Percentiles rank a stretch among this genome's conserved stretches.
Evolutionary conservation across 2,888 invertebrate genomes (phyloP).

Genomic region (Heterodera filipjevi): DNA sequence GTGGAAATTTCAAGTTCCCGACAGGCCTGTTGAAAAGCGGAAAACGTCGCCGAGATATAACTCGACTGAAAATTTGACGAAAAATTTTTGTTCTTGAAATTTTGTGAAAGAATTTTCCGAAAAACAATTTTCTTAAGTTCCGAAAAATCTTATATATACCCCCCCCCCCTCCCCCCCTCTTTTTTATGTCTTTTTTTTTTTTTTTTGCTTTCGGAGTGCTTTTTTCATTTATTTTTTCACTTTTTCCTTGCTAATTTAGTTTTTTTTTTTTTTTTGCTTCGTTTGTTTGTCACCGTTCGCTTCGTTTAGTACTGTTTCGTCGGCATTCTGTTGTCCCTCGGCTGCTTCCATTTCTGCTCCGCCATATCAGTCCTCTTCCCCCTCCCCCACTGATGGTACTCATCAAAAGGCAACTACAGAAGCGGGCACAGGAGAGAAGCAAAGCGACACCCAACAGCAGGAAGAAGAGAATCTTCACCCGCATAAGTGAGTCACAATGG

Average conservation of each 20-base stretch:
- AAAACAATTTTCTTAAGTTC: no score
- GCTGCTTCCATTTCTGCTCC: background rate
- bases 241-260: background rate
- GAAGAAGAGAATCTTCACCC: no score
- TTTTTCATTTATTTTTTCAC: no score
- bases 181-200: conserved; percentile 26
- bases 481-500: no score
- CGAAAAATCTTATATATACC: no score
- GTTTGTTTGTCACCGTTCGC: background rate
- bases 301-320: conserved; percentile 1
- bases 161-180: conserved; percentile 22
- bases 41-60: no score
- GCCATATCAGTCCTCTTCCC: background rate
- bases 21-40: no score
- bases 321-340: background rate
- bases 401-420: background rate
- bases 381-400: background rate
- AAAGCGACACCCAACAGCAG: background rate
- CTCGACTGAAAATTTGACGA: no score
- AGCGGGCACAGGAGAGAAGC: background rate
- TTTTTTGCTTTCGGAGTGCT: conserved; percentile 27
- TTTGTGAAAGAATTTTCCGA: no score
- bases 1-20: no score
- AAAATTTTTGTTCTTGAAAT: no score
- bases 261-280: background rate